Percentiles rank a stretch among this genome's conserved stretches.
phyloP scores from a whole-genome alignment of 2,797 vertebrate species.

The Sebastes dallii region DNA sequence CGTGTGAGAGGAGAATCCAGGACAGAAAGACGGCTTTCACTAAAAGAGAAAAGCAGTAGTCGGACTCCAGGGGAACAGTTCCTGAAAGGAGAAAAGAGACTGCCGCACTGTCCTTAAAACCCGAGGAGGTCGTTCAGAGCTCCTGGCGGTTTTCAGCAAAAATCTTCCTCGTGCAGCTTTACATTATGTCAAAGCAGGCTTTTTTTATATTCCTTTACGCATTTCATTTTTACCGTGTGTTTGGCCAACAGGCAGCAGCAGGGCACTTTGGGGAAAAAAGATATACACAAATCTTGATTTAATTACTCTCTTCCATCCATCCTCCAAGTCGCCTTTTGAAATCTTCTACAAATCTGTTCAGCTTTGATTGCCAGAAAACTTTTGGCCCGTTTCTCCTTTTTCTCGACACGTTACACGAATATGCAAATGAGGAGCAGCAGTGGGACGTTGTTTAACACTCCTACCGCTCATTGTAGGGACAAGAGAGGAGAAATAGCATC shows the following conservation, averaged over 20 bases:
- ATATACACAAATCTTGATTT: slow-evolving; percentile 61
- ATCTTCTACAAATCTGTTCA: slow-evolving; percentile 53
- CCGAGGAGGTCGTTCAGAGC: slow-evolving; percentile 14
- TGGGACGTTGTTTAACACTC: slow-evolving; percentile 41
- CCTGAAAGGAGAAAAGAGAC: slow-evolving; percentile 26
- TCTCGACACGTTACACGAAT: slow-evolving; percentile 40
- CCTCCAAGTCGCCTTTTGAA: slow-evolving; percentile 32
- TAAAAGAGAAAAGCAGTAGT: slow-evolving; percentile 24
- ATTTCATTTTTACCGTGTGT: slow-evolving; percentile 10
- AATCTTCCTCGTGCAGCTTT: background rate
- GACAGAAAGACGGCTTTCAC: slow-evolving; percentile 47
- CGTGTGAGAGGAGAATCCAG: slow-evolving; percentile 41
- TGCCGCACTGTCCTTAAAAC: slow-evolving; percentile 17
- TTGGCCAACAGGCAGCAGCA: slow-evolving; percentile 27
- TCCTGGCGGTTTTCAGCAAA: slow-evolving; percentile 14
- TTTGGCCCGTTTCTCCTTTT: slow-evolving; percentile 4
- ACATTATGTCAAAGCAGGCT: slow-evolving; percentile 21
- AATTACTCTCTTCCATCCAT: slow-evolving; percentile 39
- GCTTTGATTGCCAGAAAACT: slow-evolving; percentile 38
- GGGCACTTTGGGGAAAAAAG: slow-evolving; percentile 20
- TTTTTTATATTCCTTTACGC: slow-evolving; percentile 11
- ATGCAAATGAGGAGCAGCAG: slow-evolving; percentile 31
- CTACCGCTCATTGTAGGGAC: slow-evolving; percentile 31
- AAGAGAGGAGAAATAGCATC: slow-evolving; percentile 20
- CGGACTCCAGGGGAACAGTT: slow-evolving; percentile 16